Conservation (phyloP, 2,888 invertebrate species). For the Mycalesis mineus region DNA sequence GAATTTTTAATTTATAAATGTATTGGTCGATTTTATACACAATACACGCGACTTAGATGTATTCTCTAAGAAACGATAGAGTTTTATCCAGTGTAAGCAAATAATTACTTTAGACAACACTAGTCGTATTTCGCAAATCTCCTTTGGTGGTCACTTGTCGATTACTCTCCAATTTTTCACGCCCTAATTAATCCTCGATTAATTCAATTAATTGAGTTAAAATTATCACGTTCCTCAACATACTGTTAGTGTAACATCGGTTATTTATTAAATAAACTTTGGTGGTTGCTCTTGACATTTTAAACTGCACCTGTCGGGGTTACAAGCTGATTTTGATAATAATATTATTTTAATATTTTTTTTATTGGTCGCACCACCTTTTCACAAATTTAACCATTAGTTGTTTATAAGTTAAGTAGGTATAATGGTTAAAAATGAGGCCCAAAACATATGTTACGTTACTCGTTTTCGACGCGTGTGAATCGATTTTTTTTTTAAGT, state of each 20-base stretch:
- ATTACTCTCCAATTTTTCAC: neutral
- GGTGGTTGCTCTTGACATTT: conserved; percentile 25
- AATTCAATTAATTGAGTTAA: neutral
- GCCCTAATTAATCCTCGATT: neutral
- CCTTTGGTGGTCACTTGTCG: neutral
- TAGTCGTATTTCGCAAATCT: neutral
- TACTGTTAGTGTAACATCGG: neutral
- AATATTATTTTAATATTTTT: conserved; percentile 12
- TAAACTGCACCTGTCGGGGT: conserved; percentile 19
- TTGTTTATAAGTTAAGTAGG: neutral
- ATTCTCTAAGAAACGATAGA: too few species aligned
- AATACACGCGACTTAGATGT: too few species aligned
- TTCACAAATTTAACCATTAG: neutral
- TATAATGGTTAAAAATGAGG: too few species aligned
- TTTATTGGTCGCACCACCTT: conserved; percentile 13
- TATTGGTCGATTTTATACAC: too few species aligned
- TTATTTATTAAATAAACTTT: conserved; percentile 21
- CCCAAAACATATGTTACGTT: too few species aligned
- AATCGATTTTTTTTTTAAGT: too few species aligned
- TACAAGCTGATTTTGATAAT: conserved; percentile 27
- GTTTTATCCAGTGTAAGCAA: too few species aligned
- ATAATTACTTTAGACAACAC: too few species aligned
- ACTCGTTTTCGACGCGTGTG: too few species aligned
- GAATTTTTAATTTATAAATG: too few species aligned
- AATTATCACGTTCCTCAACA: neutral